Evolutionary conservation across 2,797 vertebrate species (phyloP).

Genomic region (Silurus aristotelis): DNA sequence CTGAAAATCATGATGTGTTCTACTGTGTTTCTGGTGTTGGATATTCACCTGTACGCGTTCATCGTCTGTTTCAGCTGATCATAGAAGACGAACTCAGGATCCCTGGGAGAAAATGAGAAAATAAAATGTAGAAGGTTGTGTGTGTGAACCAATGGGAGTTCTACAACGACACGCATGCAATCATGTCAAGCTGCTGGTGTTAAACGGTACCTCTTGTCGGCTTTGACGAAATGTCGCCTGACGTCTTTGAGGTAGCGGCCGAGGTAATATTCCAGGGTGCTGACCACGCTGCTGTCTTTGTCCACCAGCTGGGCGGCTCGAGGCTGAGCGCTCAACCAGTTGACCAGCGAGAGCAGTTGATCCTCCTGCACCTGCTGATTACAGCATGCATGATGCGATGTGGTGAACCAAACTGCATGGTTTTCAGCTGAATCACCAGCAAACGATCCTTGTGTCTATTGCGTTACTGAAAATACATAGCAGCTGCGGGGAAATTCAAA

Average conservation of each 20-base stretch:
- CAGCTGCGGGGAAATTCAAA: not conserved
- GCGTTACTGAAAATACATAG: not conserved
- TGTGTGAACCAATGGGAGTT: not conserved
- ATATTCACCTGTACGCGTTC: constrained; percentile 92
- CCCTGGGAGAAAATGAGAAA: constrained; percentile 71
- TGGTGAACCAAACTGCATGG: not conserved
- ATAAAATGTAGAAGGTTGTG: not conserved
- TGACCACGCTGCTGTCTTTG: constrained; percentile 92
- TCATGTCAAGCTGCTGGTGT: not conserved
- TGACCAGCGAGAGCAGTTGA: constrained; percentile 89
- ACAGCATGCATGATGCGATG: not conserved
- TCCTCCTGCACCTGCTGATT: constrained; percentile 91
- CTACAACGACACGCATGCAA: too few relatives aligned
- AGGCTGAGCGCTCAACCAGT: constrained; percentile 94
- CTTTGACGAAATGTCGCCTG: constrained; percentile 89
- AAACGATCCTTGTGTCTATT: not conserved
- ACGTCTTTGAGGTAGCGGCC: constrained; percentile 94
- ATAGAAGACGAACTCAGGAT: constrained; percentile 98
- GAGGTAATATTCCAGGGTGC: constrained; percentile 90
- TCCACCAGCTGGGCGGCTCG: constrained; percentile 93
- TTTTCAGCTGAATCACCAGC: constrained; percentile 1
- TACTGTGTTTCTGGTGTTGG: not conserved
- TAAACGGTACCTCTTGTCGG: constrained; percentile 87
- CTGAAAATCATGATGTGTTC: too few relatives aligned
- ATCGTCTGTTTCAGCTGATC: constrained; percentile 98